phyloP scores from a whole-genome alignment of 2,797 vertebrate genomes.

The Tinamus major region DNA sequence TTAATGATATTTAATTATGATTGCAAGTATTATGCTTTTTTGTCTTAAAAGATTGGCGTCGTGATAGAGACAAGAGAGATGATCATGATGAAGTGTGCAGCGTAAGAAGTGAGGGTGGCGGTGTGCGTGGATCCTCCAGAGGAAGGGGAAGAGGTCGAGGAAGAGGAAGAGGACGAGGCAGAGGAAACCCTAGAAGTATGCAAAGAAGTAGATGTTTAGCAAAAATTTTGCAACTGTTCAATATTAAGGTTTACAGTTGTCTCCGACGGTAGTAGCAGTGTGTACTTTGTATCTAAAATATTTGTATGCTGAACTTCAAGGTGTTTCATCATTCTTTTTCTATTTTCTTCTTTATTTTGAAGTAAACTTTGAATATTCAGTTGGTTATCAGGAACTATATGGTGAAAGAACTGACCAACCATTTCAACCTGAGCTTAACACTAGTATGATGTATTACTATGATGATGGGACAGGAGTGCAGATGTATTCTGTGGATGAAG shows the following conservation, averaged over 20 bases:
- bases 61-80: constrained; percentile 85
- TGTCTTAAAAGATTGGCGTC: constrained; percentile 87
- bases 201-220: background rate
- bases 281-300: background rate
- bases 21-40: background rate
- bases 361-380: constrained; percentile 89
- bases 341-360: background rate
- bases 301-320: background rate
- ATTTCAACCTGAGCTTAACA: constrained; percentile 81
- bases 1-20: background rate
- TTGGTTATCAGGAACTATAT: constrained; percentile 83
- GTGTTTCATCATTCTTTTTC: constrained; percentile 10
- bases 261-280: background rate
- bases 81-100: constrained; percentile 86
- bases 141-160: constrained; percentile 89
- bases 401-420: constrained; percentile 77
- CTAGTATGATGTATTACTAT: constrained; percentile 92
- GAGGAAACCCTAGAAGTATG: constrained; percentile 83
- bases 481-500: constrained; percentile 93
- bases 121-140: constrained; percentile 81
- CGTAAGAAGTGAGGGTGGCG: constrained; percentile 84
- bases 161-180: constrained; percentile 90
- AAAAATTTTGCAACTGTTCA: background rate
- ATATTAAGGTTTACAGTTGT: background rate
- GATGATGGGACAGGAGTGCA: constrained; percentile 89